Base-by-base conservation (phyloP, 1,140 invertebrate genomes). In the Babylonia areolata region DNA sequence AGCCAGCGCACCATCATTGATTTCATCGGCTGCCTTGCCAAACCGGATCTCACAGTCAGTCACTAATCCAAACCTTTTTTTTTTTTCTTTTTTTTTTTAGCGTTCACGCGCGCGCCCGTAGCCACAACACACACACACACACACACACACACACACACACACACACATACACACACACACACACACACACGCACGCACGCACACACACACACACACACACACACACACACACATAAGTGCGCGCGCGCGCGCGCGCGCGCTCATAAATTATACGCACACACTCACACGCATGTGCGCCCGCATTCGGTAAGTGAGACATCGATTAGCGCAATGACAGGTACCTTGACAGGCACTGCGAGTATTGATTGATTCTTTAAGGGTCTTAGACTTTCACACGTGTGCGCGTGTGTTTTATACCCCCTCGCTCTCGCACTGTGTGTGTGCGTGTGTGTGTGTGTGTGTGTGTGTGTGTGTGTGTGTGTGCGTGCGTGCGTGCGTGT, bases 401-500 rank as follows among this genome's bases (percentile, higher is more conserved):
- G 75, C 9, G 11, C 37, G 75, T 39, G 40, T 42, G 12, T 78
- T 31, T 42, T 1, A 37, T 31, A 37, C 2, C n/a, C 12, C 37
- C 20, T 78, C 20, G 33, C 31, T 39, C n/a, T n/a, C n/a, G n/a
- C n/a, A n/a, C n/a, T n/a, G n/a, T n/a, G n/a, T n/a, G n/a, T n/a
- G n/a, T n/a, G 40, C 9, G 75, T 42, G 40, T 39, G 35, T 78
- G 35, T 12, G 40, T 40, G 35, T 78, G 12, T 78, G 35, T 78
- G 35, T 78, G 35, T 78, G 40, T 78, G 35, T 78, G 75, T 39
- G 75, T 78, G 35, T 78, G 75, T 78, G 75, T 39, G 12, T 78
- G 75, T 39, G 75, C 37, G 75, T 78, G 75, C 37, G 75, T 78
- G 39, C 6, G 75, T 78, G 33, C 35, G 75, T 78, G 75, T 78